Conservation (phyloP, 2,113 vertebrate species). For the Leuciscus idus region DNA sequence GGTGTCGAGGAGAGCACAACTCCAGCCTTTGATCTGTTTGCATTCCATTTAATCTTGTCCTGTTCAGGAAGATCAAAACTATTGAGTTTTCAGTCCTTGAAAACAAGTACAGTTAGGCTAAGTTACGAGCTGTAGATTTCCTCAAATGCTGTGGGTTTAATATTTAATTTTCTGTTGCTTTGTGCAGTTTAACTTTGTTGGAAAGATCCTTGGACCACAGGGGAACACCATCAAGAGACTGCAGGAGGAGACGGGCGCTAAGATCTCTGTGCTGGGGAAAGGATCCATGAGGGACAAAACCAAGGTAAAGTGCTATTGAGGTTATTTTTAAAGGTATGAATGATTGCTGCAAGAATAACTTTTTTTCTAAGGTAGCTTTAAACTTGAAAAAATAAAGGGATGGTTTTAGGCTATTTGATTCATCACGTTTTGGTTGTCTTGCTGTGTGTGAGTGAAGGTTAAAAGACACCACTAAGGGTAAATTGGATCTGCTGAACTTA, state of each 20-base stretch:
- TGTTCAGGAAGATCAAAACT: slow-evolving; percentile 30
- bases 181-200: slow-evolving; percentile 95
- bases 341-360: not conserved
- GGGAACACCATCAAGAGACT: slow-evolving; percentile 98
- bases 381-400: not conserved
- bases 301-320: slow-evolving; percentile 81
- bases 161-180: slow-evolving; percentile 52
- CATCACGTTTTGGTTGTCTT: not conserved
- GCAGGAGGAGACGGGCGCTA: slow-evolving; percentile 98
- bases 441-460: not conserved
- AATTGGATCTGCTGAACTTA: not conserved
- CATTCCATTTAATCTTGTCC: slow-evolving; percentile 35
- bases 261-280: slow-evolving; percentile 99
- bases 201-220: slow-evolving; percentile 97
- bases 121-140: not conserved
- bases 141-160: slow-evolving; percentile 29
- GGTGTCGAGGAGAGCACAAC: slow-evolving; percentile 2
- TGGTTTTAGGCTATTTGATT: not conserved
- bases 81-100: slow-evolving; percentile 2
- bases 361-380: not conserved
- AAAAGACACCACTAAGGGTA: not conserved
- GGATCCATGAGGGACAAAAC: slow-evolving; percentile 99
- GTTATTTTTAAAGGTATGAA: not conserved
- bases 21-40: not conserved
- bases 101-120: slow-evolving; percentile 21